Evolutionary conservation across 2,797 vertebrate genomes (phyloP), one percentile per base, ranked within the genome.

Genomic region (Notolepis coatsorum): DNA sequence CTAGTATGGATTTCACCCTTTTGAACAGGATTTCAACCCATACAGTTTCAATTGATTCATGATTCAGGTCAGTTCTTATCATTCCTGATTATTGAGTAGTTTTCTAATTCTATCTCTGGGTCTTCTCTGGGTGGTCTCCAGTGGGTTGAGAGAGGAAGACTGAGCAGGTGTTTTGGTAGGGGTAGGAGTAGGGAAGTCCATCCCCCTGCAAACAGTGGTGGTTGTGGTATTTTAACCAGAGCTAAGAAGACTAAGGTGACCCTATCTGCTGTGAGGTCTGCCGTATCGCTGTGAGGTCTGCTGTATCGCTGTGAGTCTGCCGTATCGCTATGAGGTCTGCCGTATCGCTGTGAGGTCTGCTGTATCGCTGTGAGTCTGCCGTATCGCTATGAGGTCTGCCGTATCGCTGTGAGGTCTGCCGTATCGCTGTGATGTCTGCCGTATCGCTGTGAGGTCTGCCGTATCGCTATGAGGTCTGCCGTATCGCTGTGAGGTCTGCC

Each of bases 161-260:
- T 21, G 12, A 10, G 51, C 80, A 82, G 82, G 82, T 82, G 68
- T 84, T 68, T 79, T 18, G 3, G 61, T 39, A 49, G 65, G 66
- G 73, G 64, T 65, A 21, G 24, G 49, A 24, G 43, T 52, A 53
- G 41, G 53, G 62, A 39, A 53, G 46, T 73, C 73, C 85, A 81
- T 73, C 57, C 55, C 49, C 53, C 45, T 56, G 42, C 49, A 75
- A 71, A 77, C 69, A 50, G 67, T 2, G 2, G 38, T 37, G 28
- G 25, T 37, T 9, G 23, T 39, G 1, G 67, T 69, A 52, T 81
- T 87, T 79, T 73, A 76, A 79, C 43, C 38, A 3, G 51, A 30
- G 12, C 48, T 42, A 30, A 4, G 18, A 74, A 60, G 56, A 51
- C 66, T 42, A 21, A 25, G 38, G n/a, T 54, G 71, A 79, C 76